phyloP scores from a whole-genome alignment of 2,797 vertebrate species.

The Microhierax caerulescens region DNA sequence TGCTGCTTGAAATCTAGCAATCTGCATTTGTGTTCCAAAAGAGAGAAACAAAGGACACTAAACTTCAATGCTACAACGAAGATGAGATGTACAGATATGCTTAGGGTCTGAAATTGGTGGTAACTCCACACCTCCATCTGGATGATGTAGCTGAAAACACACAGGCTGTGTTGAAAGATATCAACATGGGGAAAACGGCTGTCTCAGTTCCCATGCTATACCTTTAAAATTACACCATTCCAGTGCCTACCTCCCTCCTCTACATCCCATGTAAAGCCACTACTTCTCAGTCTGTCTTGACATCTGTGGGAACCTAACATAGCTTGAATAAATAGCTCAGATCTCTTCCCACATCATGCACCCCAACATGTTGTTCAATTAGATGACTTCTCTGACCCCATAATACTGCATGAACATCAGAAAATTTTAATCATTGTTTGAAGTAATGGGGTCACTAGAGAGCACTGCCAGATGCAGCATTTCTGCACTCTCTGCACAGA shows the following conservation, averaged over 20 bases:
- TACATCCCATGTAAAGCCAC: not conserved
- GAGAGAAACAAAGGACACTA: not conserved
- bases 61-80: not conserved
- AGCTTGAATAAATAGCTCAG: not conserved
- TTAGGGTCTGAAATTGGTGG: not conserved
- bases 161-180: not conserved
- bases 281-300: not conserved
- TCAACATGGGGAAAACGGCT: not conserved
- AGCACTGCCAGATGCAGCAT: not conserved
- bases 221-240: not conserved
- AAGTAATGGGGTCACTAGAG: slow-evolving; percentile 8
- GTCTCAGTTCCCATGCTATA: not conserved
- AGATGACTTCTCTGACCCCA: not conserved
- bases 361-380: not conserved
- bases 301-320: not conserved
- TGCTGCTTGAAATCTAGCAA: not conserved
- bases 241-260: not conserved
- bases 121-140: not conserved
- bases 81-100: not conserved
- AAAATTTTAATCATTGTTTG: not conserved
- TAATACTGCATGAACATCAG: not conserved
- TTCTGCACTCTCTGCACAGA: not conserved
- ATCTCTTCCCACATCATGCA: not conserved
- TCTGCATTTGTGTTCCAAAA: not conserved
- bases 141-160: not conserved